Evolutionary conservation across 1,140 invertebrate species (phyloP), one percentile per base, ranked within the genome.

Genomic region (Platyura marginata): DNA sequence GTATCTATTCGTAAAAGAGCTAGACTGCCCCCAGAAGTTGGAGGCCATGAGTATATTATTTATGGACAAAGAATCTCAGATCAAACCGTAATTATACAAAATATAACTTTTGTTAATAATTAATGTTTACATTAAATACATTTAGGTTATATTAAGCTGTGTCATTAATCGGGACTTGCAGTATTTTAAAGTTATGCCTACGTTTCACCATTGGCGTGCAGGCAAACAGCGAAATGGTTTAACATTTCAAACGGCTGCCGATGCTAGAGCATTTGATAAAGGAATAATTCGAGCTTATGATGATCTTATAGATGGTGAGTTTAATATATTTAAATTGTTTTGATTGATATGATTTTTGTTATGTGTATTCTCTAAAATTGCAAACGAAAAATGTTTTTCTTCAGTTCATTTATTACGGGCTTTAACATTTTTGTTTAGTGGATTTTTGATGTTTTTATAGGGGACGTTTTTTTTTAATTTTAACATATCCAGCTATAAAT

Each of bases 171-270:
- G 88, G 63, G 90, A 95, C 64, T 90, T 96, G 63, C 81, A 90
- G 59, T 96, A 96, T 69, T 90, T 92, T 67, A 91, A 91, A 73
- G 90, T 94, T 50, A 95, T 93, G 84, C 91, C 92, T 32, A 94
- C 90, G 38, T 96, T 95, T 74, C 89, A 94, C 69, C 91, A 96
- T 63, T 96, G 91, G 92, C 80, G 81, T 52, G 93, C 87, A 16
- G 89, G 88, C 40, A 87, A 92, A 60, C 90, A 93, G 62, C 81
- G 86, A 52, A 95, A 91, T 71, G 91, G 91, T 37, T 68, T 96
- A 34, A 94, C 90, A 29, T 96, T 96, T 70, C 84, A 90, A 65
- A 89, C 86, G 16, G 84, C 85, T 36, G 85, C 87, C 18, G 90
- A 95, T 71, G 91, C 89, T 18, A 68, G 87, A 41, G 87, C 89